Base-by-base conservation (phyloP, 2,888 invertebrate species). In the Drosophila ustulata region DNA sequence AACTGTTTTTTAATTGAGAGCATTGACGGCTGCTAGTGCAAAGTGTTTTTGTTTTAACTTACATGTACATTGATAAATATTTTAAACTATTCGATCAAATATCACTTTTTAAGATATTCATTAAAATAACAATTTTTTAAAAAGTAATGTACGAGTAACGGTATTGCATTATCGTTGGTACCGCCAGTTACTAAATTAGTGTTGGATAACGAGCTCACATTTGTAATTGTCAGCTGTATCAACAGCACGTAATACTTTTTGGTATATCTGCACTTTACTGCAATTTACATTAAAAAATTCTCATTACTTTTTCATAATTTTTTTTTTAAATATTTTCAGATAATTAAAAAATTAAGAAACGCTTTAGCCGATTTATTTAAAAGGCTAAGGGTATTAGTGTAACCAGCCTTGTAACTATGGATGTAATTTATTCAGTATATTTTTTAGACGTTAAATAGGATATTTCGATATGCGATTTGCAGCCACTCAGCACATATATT, bases 401-500 rank as follows among this genome's bases (percentile, higher is more conserved):
- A 37, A 2, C n/a, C n/a, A n/a, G 11, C 4, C 37, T 11, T 11
- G 11, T 5, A 4, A 37, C n/a, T 11, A 4, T n/a, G 18, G 18
- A 41, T 39, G 18, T 39, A 13, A 13, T n/a, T 4, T 39, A 41
- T 41, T 41, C 18, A 18, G 39, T 41, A 41, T 41, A 18, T 41
- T 41, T 41, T 41, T 6, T 3, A 0, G 8, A 3, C 13, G 1
- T 18, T 18, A 41, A 13, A 6, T 13, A 7, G 39, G 4, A 13
- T 18, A 41, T 41, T 41, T 13, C 3, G 6, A 41, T 18, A 41
- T 11, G 7, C 39, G 6, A 41, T 18, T 18, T 41, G 39, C 39
- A 18, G 39, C 18, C 39, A 41, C 39, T 2, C 71, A 69, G 61
- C 65, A 71, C 77, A 80, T 65, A 75, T 78, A 78, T 80, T 80